A percentile compares a stretch with the other conserved stretches of the same genome.
These are phyloP conservation scores for Coptodon rendalli DNA, from an alignment of 2,113 vertebrate genomes.

Conservation along the genomic window DNA sequence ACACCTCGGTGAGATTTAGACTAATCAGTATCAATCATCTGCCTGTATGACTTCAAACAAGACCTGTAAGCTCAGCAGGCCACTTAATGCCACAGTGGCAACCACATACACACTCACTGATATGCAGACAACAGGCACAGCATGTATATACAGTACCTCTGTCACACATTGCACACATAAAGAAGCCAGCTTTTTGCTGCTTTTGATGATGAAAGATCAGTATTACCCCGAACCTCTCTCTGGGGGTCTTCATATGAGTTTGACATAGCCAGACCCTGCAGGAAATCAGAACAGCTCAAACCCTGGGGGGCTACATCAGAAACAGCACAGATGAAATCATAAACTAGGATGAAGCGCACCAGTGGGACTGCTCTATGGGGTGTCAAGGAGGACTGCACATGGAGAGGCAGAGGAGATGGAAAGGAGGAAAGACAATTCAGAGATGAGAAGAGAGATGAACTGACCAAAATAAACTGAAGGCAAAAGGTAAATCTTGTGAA, in stretches of 20 bases:
- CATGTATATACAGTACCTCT: background rate
- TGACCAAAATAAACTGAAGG: background rate
- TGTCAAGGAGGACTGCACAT: background rate
- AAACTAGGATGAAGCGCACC: background rate
- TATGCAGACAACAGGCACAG: background rate
- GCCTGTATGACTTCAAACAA: background rate
- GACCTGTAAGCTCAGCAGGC: background rate
- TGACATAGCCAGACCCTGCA: background rate
- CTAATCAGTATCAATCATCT: background rate
- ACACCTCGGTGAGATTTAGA: background rate
- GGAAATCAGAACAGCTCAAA: constrained; percentile 22
- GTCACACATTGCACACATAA: background rate
- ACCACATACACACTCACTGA: background rate
- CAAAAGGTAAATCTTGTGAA: background rate
- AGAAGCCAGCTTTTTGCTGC: background rate
- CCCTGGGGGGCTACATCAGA: background rate
- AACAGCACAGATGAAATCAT: constrained; percentile 6
- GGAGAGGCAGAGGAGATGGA: background rate
- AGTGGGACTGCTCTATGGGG: background rate
- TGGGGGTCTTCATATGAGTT: constrained; percentile 3
- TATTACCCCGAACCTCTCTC: background rate
- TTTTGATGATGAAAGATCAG: background rate
- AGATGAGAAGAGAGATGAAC: background rate
- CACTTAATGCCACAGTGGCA: background rate
- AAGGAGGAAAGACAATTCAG: background rate